A percentile compares a stretch with the other conserved stretches of the same genome.
These are phyloP conservation scores for Papilio demoleus DNA, from an alignment of 2,888 invertebrate genomes.

Conservation along the genomic window DNA sequence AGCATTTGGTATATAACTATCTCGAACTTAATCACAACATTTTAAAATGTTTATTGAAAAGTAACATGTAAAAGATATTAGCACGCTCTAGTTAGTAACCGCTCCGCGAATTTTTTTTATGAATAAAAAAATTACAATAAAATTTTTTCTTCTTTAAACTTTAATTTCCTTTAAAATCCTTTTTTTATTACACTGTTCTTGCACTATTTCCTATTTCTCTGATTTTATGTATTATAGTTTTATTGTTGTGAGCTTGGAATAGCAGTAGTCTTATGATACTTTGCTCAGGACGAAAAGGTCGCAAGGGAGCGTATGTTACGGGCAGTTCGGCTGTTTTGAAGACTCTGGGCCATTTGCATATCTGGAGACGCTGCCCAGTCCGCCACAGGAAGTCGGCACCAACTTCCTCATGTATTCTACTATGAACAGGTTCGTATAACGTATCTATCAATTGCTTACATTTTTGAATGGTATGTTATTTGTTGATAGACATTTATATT, in stretches of 20 bases:
- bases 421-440: constrained; percentile 79
- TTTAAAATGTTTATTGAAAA: neutral
- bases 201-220: no score
- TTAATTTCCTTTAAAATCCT: no score
- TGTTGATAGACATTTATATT: no score
- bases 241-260: no score
- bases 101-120: neutral
- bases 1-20: neutral
- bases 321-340: constrained; percentile 95
- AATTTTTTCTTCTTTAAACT: neutral
- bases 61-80: neutral
- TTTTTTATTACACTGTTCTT: no score
- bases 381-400: constrained; percentile 94
- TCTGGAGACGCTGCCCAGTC: constrained; percentile 93
- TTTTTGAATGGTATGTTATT: no score
- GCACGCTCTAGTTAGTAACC: constrained; percentile 3
- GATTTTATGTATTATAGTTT: no score
- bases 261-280: neutral
- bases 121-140: neutral
- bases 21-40: neutral
- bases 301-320: constrained; percentile 93
- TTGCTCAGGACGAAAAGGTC: constrained; percentile 88
- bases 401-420: constrained; percentile 91
- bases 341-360: constrained; percentile 95
- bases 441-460: neutral